Conservation (phyloP, 2,888 invertebrate genomes). For the Luffia ferchaultella region DNA sequence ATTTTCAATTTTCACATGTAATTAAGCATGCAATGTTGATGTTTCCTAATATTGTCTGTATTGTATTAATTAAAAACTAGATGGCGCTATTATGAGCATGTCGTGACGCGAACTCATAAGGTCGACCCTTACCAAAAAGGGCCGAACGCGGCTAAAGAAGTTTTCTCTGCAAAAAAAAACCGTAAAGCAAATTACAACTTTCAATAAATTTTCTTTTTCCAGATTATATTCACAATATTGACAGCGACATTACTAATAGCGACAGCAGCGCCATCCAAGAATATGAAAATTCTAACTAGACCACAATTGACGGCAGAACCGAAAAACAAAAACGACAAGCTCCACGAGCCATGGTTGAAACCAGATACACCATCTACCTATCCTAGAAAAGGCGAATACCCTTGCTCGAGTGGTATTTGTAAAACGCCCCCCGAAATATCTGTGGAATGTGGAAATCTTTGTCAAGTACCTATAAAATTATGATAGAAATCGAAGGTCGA, state of each 20-base stretch:
- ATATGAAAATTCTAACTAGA: background rate
- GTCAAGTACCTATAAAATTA: constrained; percentile 22
- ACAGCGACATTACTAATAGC: background rate
- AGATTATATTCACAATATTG: constrained; percentile 1
- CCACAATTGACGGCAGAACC: background rate
- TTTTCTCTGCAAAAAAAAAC: no score
- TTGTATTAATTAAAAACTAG: no score
- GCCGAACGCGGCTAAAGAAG: no score
- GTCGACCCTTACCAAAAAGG: no score
- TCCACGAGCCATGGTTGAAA: constrained; percentile 30
- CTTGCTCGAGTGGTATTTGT: constrained; percentile 26
- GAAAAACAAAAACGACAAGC: constrained; percentile 17
- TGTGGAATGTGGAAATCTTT: constrained; percentile 23
- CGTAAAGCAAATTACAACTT: no score
- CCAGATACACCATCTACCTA: constrained; percentile 23
- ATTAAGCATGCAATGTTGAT: no score
- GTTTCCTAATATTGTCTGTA: no score
- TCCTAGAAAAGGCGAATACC: constrained; percentile 33
- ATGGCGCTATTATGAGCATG: no score
- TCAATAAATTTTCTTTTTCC: background rate
- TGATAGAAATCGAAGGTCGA: constrained; percentile 11
- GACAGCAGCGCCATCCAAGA: background rate
- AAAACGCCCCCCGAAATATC: constrained; percentile 15
- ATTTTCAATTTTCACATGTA: no score
- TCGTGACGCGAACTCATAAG: no score